A percentile compares a stretch with the other conserved stretches of the same genome.
phyloP scores from a whole-genome alignment of 2,888 invertebrate species.

The Hypomecis punctinalis region DNA sequence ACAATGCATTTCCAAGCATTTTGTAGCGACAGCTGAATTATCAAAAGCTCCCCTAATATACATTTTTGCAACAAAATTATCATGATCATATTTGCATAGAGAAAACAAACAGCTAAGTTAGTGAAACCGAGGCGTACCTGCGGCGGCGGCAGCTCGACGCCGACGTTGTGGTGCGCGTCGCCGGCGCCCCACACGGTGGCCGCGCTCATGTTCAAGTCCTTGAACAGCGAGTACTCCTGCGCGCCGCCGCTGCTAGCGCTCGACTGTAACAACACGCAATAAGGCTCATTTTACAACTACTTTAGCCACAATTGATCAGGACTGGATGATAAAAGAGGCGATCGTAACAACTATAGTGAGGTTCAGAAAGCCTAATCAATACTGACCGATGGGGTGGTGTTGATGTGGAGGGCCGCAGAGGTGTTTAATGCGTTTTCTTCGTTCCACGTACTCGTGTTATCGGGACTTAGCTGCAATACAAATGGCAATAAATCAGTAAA shows the following conservation, averaged over 20 bases:
- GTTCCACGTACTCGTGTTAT: constrained; percentile 69
- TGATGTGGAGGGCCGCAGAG: constrained; percentile 74
- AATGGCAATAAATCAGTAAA: constrained; percentile 1
- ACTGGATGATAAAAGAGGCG: too few relatives aligned
- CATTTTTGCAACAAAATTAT: too few relatives aligned
- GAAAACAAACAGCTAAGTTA: not conserved
- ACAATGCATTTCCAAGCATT: too few relatives aligned
- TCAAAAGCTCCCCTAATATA: too few relatives aligned
- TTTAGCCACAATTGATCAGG: too few relatives aligned
- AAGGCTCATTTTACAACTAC: not conserved
- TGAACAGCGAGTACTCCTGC: constrained; percentile 95
- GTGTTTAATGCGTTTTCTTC: constrained; percentile 69
- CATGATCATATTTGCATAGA: too few relatives aligned
- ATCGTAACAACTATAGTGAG: too few relatives aligned
- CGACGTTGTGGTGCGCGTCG: constrained; percentile 73
- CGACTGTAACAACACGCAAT: constrained; percentile 43
- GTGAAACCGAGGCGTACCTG: constrained; percentile 53
- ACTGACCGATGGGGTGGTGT: constrained; percentile 76
- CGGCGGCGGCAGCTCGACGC: constrained; percentile 75
- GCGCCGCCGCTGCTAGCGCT: constrained; percentile 74
- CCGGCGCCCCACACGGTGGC: constrained; percentile 80
- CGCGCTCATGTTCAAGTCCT: constrained; percentile 85
- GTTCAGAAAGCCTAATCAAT: too few relatives aligned
- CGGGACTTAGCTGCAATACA: constrained; percentile 67
- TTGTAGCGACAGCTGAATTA: too few relatives aligned